These are phyloP conservation scores for Tamandua tetradactyla DNA, from an alignment of 2,797 vertebrate species.

Conservation along the genomic window DNA sequence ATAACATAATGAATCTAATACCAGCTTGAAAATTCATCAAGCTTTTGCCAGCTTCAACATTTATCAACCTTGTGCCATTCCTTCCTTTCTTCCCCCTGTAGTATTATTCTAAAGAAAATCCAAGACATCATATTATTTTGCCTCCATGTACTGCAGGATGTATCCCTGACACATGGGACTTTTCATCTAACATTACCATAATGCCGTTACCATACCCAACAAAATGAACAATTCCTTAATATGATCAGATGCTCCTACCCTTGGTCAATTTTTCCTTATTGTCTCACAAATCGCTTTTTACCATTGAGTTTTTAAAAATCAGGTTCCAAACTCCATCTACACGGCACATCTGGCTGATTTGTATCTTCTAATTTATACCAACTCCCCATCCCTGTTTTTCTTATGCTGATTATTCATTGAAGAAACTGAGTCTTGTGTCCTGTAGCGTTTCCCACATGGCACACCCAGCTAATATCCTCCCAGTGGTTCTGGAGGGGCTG, in stretches of 20 bases:
- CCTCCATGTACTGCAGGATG: neutral
- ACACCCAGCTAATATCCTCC: neutral
- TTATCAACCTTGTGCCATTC: no score
- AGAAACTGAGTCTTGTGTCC: neutral
- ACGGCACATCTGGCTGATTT: neutral
- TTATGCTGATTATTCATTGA: neutral
- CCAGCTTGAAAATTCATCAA: neutral
- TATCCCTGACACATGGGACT: neutral
- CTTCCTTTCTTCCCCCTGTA: neutral
- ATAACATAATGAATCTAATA: neutral
- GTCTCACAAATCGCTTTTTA: constrained; percentile 7
- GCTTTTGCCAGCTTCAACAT: no score
- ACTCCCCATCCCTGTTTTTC: neutral
- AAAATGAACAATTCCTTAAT: neutral
- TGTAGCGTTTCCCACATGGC: neutral
- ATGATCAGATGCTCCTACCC: neutral
- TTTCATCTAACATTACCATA: neutral
- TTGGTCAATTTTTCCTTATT: neutral
- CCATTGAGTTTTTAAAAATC: constrained; percentile 13
- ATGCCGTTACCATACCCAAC: neutral
- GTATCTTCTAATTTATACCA: neutral
- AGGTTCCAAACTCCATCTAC: neutral
- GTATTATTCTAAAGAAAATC: neutral
- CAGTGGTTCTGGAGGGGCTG: neutral
- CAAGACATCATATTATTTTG: neutral